phyloP scores from a whole-genome alignment of 92 coral and sea anemone genomes.

The Epizoanthus illoricatus region DNA sequence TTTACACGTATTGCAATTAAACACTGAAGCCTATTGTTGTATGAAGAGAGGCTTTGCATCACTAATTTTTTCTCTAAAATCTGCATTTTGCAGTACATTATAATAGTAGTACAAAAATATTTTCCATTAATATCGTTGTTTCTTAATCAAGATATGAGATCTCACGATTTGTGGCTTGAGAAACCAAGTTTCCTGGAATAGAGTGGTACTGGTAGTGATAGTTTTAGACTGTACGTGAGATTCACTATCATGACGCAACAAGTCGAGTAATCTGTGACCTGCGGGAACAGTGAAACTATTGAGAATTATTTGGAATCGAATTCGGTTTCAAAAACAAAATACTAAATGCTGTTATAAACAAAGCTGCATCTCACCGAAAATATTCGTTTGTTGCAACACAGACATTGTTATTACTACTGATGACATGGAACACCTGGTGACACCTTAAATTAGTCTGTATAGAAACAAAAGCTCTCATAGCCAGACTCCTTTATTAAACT shows the following conservation, averaged over 20 bases:
- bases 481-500: not conserved
- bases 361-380: no score
- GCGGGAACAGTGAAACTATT: not conserved
- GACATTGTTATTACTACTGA: not conserved
- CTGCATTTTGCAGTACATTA: conserved; percentile 1
- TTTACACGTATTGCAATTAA: conserved; percentile 19
- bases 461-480: not conserved
- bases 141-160: not conserved
- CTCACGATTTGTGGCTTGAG: not conserved
- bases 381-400: not conserved
- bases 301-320: not conserved
- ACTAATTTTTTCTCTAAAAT: not conserved
- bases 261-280: no score
- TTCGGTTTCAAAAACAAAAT: not conserved
- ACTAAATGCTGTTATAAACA: no score
- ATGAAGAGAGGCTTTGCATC: not conserved
- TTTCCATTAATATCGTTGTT: conserved; percentile 1
- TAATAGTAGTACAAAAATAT: not conserved
- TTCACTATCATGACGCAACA: not conserved
- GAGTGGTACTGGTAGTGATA: not conserved
- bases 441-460: not conserved
- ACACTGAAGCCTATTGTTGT: conserved; percentile 14
- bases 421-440: not conserved
- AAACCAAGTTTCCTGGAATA: conserved; percentile 3
- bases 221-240: not conserved